A percentile compares a stretch with the other conserved stretches of the same genome.
These are phyloP conservation scores for Kuschelorhynchus macadamiae DNA, from an alignment of 2,888 invertebrate species.

Conservation along the genomic window DNA sequence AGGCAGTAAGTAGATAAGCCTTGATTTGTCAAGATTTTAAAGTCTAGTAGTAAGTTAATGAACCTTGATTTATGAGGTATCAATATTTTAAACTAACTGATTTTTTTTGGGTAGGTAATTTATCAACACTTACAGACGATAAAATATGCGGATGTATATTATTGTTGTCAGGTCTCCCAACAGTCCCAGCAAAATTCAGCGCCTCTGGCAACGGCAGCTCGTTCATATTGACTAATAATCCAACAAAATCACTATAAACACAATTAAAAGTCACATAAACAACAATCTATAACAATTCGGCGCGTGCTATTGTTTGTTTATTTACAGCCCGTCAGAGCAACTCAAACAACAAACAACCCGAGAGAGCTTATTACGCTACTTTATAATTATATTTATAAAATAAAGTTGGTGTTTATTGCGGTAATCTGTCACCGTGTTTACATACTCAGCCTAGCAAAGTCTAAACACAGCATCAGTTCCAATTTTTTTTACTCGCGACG, in stretches of 20 bases:
- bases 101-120: not conserved
- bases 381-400: slow-evolving; percentile 46
- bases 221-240: slow-evolving; percentile 37
- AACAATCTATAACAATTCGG: slow-evolving; percentile 9
- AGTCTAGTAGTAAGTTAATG: no score
- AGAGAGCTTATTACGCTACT: slow-evolving; percentile 13
- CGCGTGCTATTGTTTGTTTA: slow-evolving; percentile 33
- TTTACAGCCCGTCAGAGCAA: slow-evolving; percentile 11
- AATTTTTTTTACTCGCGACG: slow-evolving; percentile 37
- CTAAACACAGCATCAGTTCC: slow-evolving; percentile 39
- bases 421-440: slow-evolving; percentile 47
- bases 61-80: no score
- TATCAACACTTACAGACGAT: slow-evolving; percentile 32
- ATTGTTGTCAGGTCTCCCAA: slow-evolving; percentile 37
- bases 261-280: slow-evolving; percentile 33
- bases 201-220: slow-evolving; percentile 33
- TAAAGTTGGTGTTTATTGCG: slow-evolving; percentile 30
- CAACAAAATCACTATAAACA: slow-evolving; percentile 32
- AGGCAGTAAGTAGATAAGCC: no score
- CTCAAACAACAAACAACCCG: slow-evolving; percentile 29
- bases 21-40: no score
- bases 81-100: no score
- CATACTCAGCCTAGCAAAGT: slow-evolving; percentile 40
- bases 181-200: slow-evolving; percentile 36
- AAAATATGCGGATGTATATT: slow-evolving; percentile 41